Conservation (phyloP, 2,797 vertebrate species). For the Chanos chanos region DNA sequence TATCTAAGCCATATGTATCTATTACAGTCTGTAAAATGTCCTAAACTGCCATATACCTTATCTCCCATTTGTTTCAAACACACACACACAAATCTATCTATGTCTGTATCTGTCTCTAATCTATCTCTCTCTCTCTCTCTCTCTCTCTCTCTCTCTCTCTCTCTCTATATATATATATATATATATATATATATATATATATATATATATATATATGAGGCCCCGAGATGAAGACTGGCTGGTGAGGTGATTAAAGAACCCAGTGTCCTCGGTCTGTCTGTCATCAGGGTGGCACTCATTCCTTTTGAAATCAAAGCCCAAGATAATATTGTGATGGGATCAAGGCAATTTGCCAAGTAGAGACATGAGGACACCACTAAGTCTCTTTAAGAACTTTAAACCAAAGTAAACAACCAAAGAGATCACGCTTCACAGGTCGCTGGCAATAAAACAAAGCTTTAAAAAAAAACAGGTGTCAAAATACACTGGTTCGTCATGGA, state of each 20-base stretch:
- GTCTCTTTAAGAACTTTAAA: constrained; percentile 28
- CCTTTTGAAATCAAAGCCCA: constrained; percentile 33
- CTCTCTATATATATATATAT: no score
- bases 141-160: no score
- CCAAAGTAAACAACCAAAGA: constrained; percentile 30
- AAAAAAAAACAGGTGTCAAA: constrained; percentile 22
- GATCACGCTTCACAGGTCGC: constrained; percentile 26
- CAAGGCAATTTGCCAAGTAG: constrained; percentile 23
- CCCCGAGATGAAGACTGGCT: no score
- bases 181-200: no score
- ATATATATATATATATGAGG: no score
- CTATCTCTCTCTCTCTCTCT: no score
- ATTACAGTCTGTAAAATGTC: no score
- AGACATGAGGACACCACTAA: constrained; percentile 10
- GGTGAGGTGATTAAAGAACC: not conserved
- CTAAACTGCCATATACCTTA: no score
- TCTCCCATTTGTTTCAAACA: no score
- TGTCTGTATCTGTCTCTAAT: no score
- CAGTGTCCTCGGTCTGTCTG: not conserved
- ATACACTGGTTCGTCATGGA: constrained; percentile 21
- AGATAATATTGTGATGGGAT: constrained; percentile 32
- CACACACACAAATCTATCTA: no score
- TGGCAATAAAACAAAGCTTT: constrained; percentile 14
- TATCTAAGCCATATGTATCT: no score
- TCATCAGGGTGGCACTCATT: not conserved